These are phyloP conservation scores for Popillia japonica DNA, from an alignment of 1,140 invertebrate genomes.

Conservation along the genomic window DNA sequence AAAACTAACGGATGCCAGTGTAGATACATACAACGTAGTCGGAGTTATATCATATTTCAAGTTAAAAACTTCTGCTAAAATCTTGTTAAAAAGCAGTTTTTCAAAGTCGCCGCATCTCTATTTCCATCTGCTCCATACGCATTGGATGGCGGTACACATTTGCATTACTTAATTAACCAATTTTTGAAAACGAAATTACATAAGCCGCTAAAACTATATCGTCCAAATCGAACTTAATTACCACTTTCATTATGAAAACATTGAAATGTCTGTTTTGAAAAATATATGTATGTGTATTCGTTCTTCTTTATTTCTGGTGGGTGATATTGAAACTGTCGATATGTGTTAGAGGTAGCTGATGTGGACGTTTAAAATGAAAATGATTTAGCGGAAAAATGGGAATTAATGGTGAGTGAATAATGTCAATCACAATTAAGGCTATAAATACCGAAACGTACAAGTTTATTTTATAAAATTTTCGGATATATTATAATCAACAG, in stretches of 20 bases:
- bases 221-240: too few relatives aligned
- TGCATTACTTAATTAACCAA: neutral
- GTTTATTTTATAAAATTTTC: too few relatives aligned
- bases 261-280: too few relatives aligned
- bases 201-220: too few relatives aligned
- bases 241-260: too few relatives aligned
- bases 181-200: neutral
- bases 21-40: neutral
- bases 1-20: neutral
- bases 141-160: neutral
- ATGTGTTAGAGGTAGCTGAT: neutral
- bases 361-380: neutral
- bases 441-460: too few relatives aligned
- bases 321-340: too few relatives aligned
- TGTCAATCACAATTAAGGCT: neutral
- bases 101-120: neutral
- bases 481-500: too few relatives aligned
- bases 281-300: too few relatives aligned
- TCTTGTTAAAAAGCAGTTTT: slow-evolving; percentile 20
- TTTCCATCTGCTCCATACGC: neutral
- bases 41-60: neutral
- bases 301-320: too few relatives aligned
- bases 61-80: neutral
- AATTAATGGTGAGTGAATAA: neutral
- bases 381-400: neutral